Conservation (phyloP, 2,888 invertebrate genomes). For the Amphipoea lucens region DNA sequence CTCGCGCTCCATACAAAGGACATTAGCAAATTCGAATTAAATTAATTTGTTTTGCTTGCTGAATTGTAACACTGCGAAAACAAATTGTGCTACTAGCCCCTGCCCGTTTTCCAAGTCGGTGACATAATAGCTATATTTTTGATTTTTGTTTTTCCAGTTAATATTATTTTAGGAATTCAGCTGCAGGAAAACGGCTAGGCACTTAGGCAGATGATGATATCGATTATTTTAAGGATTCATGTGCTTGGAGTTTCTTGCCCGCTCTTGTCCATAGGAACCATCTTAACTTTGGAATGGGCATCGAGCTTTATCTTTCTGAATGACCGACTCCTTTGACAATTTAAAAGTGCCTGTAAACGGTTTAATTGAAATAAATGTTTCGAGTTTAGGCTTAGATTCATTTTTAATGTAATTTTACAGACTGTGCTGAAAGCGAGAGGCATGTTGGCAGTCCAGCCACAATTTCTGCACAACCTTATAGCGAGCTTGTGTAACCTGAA, state of each 20-base stretch:
- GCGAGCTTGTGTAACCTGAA: constrained; percentile 75
- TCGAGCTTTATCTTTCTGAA: not conserved
- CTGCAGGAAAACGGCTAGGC: not conserved
- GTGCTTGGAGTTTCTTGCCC: not conserved
- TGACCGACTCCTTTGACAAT: not conserved
- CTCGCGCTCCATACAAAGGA: not conserved
- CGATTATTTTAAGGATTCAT: not conserved
- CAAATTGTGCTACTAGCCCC: not conserved
- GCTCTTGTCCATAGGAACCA: not conserved
- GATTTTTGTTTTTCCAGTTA: not conserved
- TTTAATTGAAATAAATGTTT: not conserved
- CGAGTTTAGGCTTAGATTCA: not conserved
- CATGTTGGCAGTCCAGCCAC: constrained; percentile 72
- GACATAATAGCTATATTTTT: not conserved
- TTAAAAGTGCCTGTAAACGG: not conserved
- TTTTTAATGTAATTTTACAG: constrained; percentile 67
- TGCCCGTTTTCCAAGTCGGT: not conserved
- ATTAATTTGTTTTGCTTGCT: not conserved
- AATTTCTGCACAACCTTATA: constrained; percentile 72
- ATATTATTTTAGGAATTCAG: not conserved
- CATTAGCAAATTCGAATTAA: not conserved
- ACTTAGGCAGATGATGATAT: too few relatives aligned
- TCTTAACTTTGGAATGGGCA: not conserved
- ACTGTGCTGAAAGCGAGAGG: constrained; percentile 74
- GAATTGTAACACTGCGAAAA: not conserved